Evolutionary conservation across 2,797 vertebrate species (phyloP).

Genomic region (Anguilla megastoma): DNA sequence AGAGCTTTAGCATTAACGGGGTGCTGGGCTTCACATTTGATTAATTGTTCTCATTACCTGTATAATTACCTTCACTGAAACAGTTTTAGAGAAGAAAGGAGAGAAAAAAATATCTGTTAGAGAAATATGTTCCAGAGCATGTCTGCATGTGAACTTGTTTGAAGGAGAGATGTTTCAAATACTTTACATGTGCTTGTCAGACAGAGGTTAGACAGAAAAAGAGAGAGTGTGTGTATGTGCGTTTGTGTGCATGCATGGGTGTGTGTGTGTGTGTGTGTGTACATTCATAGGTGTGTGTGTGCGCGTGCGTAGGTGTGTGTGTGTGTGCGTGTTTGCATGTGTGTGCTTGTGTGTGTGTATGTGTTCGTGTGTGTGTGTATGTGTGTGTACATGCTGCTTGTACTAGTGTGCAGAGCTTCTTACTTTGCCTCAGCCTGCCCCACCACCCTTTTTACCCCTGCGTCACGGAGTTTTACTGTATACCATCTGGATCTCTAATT

Average conservation of each 20-base stretch:
- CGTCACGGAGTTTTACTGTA: neutral
- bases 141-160: neutral
- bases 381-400: neutral
- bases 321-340: neutral
- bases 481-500: conserved; percentile 28
- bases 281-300: neutral
- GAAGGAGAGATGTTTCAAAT: neutral
- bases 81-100: neutral
- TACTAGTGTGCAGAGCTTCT: neutral
- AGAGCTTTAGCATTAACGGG: neutral
- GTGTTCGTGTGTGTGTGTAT: neutral
- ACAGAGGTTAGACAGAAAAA: neutral
- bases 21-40: neutral
- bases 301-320: neutral
- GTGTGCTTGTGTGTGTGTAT: neutral
- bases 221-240: conserved; percentile 5
- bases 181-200: neutral
- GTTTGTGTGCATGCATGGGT: conserved; percentile 24
- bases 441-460: neutral
- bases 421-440: neutral
- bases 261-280: conserved; percentile 11
- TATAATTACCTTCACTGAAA: neutral
- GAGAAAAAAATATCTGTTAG: neutral
- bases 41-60: neutral
- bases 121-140: neutral